Percentiles rank a stretch among this genome's conserved stretches.
phyloP scores from a whole-genome alignment of 2,113 vertebrate genomes.

The Channa maculata region DNA sequence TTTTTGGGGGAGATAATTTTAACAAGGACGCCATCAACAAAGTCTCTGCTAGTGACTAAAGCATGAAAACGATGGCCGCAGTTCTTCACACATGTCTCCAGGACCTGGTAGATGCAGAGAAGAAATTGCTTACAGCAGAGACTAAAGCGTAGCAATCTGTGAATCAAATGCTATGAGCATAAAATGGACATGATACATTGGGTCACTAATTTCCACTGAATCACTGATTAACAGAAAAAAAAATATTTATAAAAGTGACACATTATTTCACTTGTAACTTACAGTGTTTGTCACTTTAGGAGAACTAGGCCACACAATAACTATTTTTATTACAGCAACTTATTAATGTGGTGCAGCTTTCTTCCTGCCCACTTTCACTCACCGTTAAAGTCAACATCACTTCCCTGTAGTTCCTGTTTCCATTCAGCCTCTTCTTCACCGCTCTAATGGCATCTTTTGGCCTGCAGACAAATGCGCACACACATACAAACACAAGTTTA shows the following conservation, averaged over 20 bases:
- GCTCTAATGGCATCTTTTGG: slow-evolving; percentile 98
- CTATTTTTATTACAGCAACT: background rate
- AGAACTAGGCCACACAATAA: background rate
- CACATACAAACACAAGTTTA: background rate
- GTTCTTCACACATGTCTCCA: slow-evolving; percentile 99
- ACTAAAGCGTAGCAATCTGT: background rate
- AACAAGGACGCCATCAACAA: slow-evolving; percentile 95
- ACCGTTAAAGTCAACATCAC: slow-evolving; percentile 98
- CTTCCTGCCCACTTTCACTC: slow-evolving; percentile 63
- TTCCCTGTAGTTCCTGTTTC: slow-evolving; percentile 97
- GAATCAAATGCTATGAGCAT: background rate
- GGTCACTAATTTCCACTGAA: background rate
- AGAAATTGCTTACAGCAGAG: background rate
- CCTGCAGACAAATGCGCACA: slow-evolving; percentile 77
- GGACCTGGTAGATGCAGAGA: slow-evolving; percentile 82
- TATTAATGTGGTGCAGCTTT: background rate
- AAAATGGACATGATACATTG: background rate
- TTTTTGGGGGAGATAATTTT: slow-evolving; percentile 98
- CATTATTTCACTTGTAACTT: background rate
- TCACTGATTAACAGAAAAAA: background rate
- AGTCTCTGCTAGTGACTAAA: slow-evolving; percentile 94
- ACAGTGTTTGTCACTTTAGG: background rate
- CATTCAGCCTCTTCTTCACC: slow-evolving; percentile 95
- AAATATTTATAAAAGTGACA: background rate
- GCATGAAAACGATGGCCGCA: slow-evolving; percentile 98